Conservation (phyloP, 2,888 invertebrate genomes). For the Oxyscelio sp. region DNA sequence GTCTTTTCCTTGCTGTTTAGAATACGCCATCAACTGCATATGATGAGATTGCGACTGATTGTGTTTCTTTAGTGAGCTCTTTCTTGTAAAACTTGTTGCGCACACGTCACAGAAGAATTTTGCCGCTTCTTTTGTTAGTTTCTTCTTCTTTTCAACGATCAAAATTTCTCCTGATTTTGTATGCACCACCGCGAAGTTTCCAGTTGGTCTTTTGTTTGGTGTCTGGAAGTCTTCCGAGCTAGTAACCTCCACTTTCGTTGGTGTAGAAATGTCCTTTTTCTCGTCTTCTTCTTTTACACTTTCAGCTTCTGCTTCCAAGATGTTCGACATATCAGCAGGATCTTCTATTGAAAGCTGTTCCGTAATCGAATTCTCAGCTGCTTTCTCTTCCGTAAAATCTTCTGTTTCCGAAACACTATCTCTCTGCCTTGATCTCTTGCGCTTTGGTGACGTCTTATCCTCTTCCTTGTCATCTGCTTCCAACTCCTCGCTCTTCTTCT, state of each 20-base stretch:
- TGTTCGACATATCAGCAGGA: neutral
- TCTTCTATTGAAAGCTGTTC: neutral
- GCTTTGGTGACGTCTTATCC: neutral
- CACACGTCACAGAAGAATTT: conserved; percentile 87
- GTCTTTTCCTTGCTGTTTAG: too few relatives aligned
- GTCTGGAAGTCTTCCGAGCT: conserved; percentile 77
- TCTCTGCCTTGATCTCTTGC: conserved; percentile 20
- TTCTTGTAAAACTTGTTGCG: conserved; percentile 86
- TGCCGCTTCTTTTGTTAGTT: conserved; percentile 86
- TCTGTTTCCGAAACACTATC: conserved; percentile 14
- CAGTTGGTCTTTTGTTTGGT: conserved; percentile 82
- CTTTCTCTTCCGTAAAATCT: neutral
- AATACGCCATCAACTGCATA: conserved; percentile 80
- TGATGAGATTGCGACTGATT: conserved; percentile 86
- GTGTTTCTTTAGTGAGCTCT: conserved; percentile 87
- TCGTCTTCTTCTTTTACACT: neutral
- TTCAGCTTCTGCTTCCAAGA: neutral
- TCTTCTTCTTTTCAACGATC: conserved; percentile 87
- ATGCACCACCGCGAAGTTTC: conserved; percentile 86
- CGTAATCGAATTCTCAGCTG: neutral
- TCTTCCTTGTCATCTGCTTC: neutral
- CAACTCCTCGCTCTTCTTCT: neutral
- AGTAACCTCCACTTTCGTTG: conserved; percentile 61
- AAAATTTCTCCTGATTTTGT: conserved; percentile 86
- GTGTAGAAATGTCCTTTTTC: conserved; percentile 27